These are phyloP conservation scores for Ormyrus rosae DNA, from an alignment of 2,888 invertebrate species.

Conservation along the genomic window DNA sequence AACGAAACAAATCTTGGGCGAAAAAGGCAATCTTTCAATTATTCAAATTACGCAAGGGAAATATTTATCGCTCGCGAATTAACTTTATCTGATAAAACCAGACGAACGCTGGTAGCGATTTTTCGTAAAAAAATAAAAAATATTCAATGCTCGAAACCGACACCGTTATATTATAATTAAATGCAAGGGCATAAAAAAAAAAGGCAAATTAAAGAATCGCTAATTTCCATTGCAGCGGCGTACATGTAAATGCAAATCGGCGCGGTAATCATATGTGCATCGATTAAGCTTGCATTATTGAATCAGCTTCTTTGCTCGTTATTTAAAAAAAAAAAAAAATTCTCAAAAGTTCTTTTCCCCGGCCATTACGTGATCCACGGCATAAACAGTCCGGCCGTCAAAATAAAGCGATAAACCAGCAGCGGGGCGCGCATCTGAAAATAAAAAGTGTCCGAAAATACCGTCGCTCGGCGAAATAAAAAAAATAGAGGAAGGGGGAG, in stretches of 20 bases:
- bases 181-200: neutral
- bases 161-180: neutral
- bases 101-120: neutral
- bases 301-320: neutral
- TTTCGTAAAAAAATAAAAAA: too few species aligned
- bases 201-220: conserved; percentile 10
- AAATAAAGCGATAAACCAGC: conserved; percentile 23
- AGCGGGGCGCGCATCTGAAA: neutral
- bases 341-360: conserved; percentile 1
- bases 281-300: conserved; percentile 27
- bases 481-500: neutral
- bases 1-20: too few species aligned
- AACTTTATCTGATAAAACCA: too few species aligned
- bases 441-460: conserved; percentile 29
- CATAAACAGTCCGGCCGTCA: neutral
- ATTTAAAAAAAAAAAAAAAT: neutral
- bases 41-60: too few species aligned
- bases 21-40: too few species aligned
- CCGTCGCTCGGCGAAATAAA: neutral
- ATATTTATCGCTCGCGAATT: too few species aligned
- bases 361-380: conserved; percentile 15
- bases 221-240: conserved; percentile 10
- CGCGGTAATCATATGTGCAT: conserved; percentile 33
- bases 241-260: conserved; percentile 44
- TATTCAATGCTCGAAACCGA: too few species aligned